Base-by-base conservation (phyloP, 2,113 vertebrate species). In the Rhinolophus sinicus region DNA sequence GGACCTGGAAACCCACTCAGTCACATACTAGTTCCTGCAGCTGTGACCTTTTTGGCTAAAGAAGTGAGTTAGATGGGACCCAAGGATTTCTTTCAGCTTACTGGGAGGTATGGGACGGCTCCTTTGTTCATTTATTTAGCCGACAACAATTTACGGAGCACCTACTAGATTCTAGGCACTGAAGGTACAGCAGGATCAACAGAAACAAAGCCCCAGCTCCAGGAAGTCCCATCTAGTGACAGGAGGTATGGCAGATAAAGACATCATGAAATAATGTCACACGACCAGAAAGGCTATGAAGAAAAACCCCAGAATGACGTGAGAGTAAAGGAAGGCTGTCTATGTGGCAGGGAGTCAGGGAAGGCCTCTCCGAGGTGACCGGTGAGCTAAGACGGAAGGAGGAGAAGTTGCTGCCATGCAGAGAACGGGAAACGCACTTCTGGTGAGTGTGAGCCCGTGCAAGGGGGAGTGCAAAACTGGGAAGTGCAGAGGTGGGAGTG, bases 281-380 rank as follows among this genome's bases (percentile, higher is more conserved):
- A 30, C 0, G 14, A 28, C 0, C 11, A 35, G n/a, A 70, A n/a
- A 30, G 28, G 52, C 40, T 28, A 7, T 0, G 2, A 44, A 47
- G 94, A 47, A 77, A 22, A 33, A 0, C 6, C 33, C 4, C 28
- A 69, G n/a, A 6, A 33, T 5, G 77, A 30, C 2, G 12, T 21
- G 14, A 64, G 58, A 15, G 50, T 1, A 11, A 8, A 50, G 16
- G 67, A 22, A 69, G 54, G 26, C 0, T 15, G 15, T 33, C 62
- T 33, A 5, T 28, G 10, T 33, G 78, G 35, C n/a, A 26, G 8
- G 22, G 62, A 52, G 72, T 15, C 5, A 30, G 65, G 52, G 28
- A 70, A 44, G 50, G 47, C 82, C 77, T 47, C 30, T 60, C 64
- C 1, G 14, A 40, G 83, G 52, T 14, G 72, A 52, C 69, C 38